Base-by-base conservation (phyloP, 2,113 vertebrate species). In the Ifrita kowaldi region DNA sequence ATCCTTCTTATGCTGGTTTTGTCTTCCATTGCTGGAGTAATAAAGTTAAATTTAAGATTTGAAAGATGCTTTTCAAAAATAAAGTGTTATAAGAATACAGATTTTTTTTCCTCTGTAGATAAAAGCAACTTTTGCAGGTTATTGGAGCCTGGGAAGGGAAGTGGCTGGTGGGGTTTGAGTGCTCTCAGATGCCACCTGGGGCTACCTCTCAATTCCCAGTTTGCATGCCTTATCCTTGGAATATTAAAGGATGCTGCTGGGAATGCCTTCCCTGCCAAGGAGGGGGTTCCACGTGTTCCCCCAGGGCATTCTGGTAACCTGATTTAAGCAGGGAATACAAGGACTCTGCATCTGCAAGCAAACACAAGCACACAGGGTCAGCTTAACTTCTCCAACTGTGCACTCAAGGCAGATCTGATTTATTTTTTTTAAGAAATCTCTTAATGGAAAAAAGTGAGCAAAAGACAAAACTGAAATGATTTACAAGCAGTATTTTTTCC, bases 81-180 rank as follows among this genome's bases (percentile, higher is more conserved):
- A 0, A 63, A 59, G 5, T 39, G 6, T 6, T 55, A 0, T 0
- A 50, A 77, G 39, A 64, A 3, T 12, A 15, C 16, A 8, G 42
- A 4, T 49, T 42, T 74, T 63, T 79, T 74, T 59, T 6, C 52
- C 13, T 56, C 6, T 86, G 21, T 18, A 23, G 32, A 6, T 27
- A 44, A 56, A 68, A 88, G 6, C 21, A 16, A 1, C 33, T 35
- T 18, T 46, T 37, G 39, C 37, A 53, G 50, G 42, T 41, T 85
- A 0, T 16, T 84, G 79, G n/a, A 82, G 60, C 46, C 44, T 81
- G 41, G 57, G 41, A 39, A 77, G 50, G 41, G 22, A 47, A 21
- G 42, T 32, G 52, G 16, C 42, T 37, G 22, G 12, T 42, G 77
- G 44, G 65, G 2, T 67, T 83, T 35, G 52, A 14, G 26, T 24